phyloP scores from a whole-genome alignment of 2,888 invertebrate genomes.

The Erannis defoliaria region DNA sequence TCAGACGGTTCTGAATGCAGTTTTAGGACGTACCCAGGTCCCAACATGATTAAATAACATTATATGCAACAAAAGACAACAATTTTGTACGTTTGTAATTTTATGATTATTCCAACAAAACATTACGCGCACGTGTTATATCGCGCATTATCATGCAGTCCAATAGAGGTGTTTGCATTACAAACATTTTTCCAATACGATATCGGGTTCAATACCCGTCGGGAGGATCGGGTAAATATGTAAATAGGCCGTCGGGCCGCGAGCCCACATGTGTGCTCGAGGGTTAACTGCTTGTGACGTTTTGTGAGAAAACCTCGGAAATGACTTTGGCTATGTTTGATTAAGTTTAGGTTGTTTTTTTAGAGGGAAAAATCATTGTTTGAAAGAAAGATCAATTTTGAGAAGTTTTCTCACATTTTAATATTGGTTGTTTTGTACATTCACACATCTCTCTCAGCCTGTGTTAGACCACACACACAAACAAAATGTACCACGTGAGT shows the following conservation, averaged over 20 bases:
- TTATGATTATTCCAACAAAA: constrained; percentile 1
- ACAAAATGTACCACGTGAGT: too few relatives aligned
- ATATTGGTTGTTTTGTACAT: too few relatives aligned
- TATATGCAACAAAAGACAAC: not conserved
- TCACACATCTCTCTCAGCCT: too few relatives aligned
- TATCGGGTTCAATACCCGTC: constrained; percentile 68
- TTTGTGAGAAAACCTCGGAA: constrained; percentile 50
- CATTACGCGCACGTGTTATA: constrained; percentile 9
- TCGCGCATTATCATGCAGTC: constrained; percentile 15
- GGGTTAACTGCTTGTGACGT: constrained; percentile 53
- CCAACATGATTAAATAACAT: too few relatives aligned
- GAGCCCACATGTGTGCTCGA: constrained; percentile 28
- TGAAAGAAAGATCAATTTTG: not conserved
- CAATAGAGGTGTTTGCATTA: constrained; percentile 36
- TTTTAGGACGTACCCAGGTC: too few relatives aligned
- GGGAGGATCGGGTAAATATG: constrained; percentile 46
- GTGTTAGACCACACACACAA: too few relatives aligned
- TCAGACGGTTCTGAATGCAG: too few relatives aligned
- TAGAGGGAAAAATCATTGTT: constrained; percentile 14
- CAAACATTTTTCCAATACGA: constrained; percentile 65
- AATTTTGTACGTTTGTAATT: not conserved
- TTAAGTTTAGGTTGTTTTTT: constrained; percentile 31
- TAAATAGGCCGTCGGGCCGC: constrained; percentile 52
- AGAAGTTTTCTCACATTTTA: not conserved
- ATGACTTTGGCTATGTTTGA: constrained; percentile 33